Base-by-base conservation (phyloP, 30 jellyfish, hydroid and myxozoan species). In the Pseudorhiza aurosa region DNA sequence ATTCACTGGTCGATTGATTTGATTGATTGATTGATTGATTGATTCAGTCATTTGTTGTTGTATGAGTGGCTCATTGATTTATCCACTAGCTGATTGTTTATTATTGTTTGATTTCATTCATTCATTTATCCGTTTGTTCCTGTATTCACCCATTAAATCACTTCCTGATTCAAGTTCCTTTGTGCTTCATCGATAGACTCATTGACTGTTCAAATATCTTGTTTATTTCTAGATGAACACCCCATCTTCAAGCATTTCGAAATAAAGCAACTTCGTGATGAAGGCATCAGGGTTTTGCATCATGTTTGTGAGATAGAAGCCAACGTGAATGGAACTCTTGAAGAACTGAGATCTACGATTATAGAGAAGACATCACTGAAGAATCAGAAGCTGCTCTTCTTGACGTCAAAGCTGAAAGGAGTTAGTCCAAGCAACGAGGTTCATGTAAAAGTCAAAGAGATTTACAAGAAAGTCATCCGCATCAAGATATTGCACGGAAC, bases 371-470 rank as follows among this genome's bases (percentile, higher is more conserved):
- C 82, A 25, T 65, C 68, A 58, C 33, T 77, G 49, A 79, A 70
- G 29, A 78, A 73, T 29, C 75, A 78, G 46, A 56, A 71, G 43
- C 27, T 87, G 40, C 51, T 87, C 8, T 87, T 87, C 85, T 68
- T 87, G 65, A 87, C 92, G 11, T 60, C 83, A 15, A 60, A 87
- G 15, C 60, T 87, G 26, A 77, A 87, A 49, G 46, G 68, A 18
- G 68, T 87, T 26, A 72, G 77, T 44, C 96, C 96, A 9, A 50
- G 72, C 69, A 87, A 72, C 35, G 96, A 87, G 44, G 46, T 26
- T 0, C 58, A 56, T 36, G 81, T 77, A 3, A 58, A 28, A 15
- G 89, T 85, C 24, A 75, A 75, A 29, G 68, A 50, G 45, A 55
- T 85, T 24, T 85, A 27, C 72, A 72, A 39, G 36, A 73, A 31